Conservation (phyloP, 2,797 vertebrate genomes). For the Oreortyx pictus region DNA sequence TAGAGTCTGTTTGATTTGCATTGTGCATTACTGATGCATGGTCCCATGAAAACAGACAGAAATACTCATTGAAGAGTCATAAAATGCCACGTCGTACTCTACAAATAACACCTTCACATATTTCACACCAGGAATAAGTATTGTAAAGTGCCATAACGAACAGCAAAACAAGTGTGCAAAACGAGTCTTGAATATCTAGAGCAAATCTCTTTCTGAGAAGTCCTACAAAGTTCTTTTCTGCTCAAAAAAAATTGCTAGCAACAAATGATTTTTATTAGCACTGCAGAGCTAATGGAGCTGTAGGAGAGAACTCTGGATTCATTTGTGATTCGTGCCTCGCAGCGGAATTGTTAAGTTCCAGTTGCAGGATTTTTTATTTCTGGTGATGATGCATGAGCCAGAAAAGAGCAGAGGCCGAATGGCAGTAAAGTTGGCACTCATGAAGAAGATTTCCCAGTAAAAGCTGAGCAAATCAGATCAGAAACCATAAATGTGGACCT, state of each 20-base stretch:
- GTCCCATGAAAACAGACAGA: neutral
- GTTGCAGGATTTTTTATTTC: conserved; percentile 32
- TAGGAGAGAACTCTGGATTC: conserved; percentile 45
- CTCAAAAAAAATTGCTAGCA: neutral
- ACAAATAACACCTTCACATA: neutral
- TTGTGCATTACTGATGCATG: rapidly evolving
- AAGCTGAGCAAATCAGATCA: conserved; percentile 1
- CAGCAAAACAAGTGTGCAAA: conserved; percentile 24
- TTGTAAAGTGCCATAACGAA: neutral
- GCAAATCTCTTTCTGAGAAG: neutral
- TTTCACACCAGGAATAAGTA: neutral
- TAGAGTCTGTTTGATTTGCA: neutral
- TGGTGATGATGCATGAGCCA: conserved; percentile 50
- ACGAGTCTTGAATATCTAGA: neutral
- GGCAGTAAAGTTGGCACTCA: neutral
- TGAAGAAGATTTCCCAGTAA: neutral
- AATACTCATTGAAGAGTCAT: neutral
- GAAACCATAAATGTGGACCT: neutral
- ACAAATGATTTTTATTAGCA: conserved; percentile 46
- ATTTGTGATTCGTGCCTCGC: conserved; percentile 58
- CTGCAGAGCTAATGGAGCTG: conserved; percentile 41
- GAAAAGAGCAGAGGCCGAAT: neutral
- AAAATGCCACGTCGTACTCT: neutral
- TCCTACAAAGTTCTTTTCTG: neutral
- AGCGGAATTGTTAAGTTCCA: conserved; percentile 57